Percentiles rank a stretch among this genome's conserved stretches.
These are phyloP conservation scores for Ypsolopha sequella DNA, from an alignment of 2,888 invertebrate genomes.

Conservation along the genomic window DNA sequence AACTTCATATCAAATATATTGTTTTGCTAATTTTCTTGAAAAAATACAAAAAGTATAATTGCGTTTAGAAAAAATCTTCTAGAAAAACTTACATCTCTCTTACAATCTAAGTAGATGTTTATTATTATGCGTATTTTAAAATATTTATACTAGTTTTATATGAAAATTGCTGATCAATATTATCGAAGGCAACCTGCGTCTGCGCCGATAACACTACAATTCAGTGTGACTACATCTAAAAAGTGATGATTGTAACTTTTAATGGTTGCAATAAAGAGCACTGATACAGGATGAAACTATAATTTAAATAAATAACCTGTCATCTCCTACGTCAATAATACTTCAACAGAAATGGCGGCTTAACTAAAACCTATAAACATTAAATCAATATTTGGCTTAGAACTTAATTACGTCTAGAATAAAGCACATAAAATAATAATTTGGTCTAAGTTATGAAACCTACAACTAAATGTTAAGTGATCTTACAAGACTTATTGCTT, in stretches of 20 bases:
- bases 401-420: slow-evolving; percentile 65
- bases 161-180: slow-evolving; percentile 27
- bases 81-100: slow-evolving; percentile 60
- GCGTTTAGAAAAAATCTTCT: slow-evolving; percentile 54
- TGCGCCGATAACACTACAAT: slow-evolving; percentile 22
- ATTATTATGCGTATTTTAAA: slow-evolving; percentile 59
- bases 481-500: slow-evolving; percentile 62
- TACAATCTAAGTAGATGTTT: slow-evolving; percentile 37
- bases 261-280: background rate
- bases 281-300: slow-evolving; percentile 8
- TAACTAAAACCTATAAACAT: slow-evolving; percentile 51
- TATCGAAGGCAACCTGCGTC: slow-evolving; percentile 16
- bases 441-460: slow-evolving; percentile 68
- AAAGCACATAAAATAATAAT: slow-evolving; percentile 68
- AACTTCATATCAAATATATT: slow-evolving; percentile 59
- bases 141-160: slow-evolving; percentile 25
- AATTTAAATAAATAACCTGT: slow-evolving; percentile 55
- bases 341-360: slow-evolving; percentile 55
- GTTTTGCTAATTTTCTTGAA: slow-evolving; percentile 58
- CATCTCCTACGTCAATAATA: slow-evolving; percentile 49
- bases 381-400: slow-evolving; percentile 71
- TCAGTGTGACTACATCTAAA: slow-evolving; percentile 2
- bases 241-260: slow-evolving; percentile 13
- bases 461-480: slow-evolving; percentile 62
- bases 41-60: slow-evolving; percentile 66